These are phyloP conservation scores for Vespertilio murinus DNA, from an alignment of 2,797 vertebrate species.

Conservation along the genomic window DNA sequence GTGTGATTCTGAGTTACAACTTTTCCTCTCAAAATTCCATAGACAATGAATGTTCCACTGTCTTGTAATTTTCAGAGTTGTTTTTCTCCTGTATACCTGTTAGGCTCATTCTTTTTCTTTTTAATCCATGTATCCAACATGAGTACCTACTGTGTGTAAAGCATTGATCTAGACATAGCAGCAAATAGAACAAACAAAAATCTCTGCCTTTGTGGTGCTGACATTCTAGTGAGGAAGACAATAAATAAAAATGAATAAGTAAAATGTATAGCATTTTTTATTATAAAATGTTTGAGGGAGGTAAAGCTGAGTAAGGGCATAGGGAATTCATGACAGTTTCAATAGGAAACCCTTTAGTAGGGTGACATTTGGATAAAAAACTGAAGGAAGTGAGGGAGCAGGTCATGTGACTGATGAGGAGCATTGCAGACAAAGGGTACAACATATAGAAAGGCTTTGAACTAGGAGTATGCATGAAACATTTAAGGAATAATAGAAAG, in stretches of 20 bases:
- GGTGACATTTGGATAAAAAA: neutral
- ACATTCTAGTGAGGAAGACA: neutral
- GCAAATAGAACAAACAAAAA: neutral
- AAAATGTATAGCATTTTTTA: neutral
- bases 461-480: neutral
- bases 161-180: neutral
- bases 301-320: neutral
- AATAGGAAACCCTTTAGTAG: neutral
- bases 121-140: neutral
- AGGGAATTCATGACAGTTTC: neutral
- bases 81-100: neutral
- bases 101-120: neutral
- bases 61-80: neutral
- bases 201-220: neutral
- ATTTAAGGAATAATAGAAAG: neutral
- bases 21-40: neutral
- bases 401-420: neutral
- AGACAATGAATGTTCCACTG: neutral
- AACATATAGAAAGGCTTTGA: neutral
- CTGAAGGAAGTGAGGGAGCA: neutral
- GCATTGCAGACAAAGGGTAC: neutral
- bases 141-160: neutral
- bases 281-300: neutral
- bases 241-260: neutral
- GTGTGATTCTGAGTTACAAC: neutral